Conservation (phyloP, 64 coral and sea anemone genomes). For the Actinia equina region DNA sequence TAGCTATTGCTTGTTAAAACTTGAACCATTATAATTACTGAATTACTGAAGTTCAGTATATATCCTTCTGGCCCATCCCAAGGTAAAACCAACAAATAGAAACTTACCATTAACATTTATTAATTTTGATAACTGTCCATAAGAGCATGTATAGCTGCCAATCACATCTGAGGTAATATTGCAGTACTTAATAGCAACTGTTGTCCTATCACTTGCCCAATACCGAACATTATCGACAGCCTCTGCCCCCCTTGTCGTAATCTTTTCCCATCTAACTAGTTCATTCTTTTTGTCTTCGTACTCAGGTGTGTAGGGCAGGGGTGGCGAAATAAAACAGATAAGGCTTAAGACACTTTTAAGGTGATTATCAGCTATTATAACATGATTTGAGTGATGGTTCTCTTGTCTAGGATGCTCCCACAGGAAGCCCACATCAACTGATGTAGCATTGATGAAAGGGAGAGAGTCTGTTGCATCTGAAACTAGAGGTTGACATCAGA, state of each 20-base stretch:
- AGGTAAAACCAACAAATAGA: too few relatives aligned
- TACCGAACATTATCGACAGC: constrained; percentile 28
- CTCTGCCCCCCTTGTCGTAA: neutral
- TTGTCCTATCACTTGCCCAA: constrained; percentile 42
- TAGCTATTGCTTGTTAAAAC: too few relatives aligned
- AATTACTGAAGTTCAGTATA: too few relatives aligned
- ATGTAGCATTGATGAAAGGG: constrained; percentile 28
- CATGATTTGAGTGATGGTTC: constrained; percentile 24
- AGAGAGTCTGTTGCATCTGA: neutral
- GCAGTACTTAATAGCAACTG: constrained; percentile 31
- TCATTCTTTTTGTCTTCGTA: constrained; percentile 34
- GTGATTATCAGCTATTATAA: constrained; percentile 28
- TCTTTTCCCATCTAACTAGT: constrained; percentile 39
- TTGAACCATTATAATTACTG: too few relatives aligned
- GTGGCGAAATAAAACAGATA: constrained; percentile 30
- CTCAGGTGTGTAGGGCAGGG: neutral
- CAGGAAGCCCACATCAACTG: constrained; percentile 48
- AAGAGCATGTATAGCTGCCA: constrained; percentile 43
- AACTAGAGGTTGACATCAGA: neutral
- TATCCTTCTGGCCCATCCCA: too few relatives aligned
- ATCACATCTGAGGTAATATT: constrained; percentile 30
- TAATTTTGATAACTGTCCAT: constrained; percentile 34
- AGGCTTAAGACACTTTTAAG: constrained; percentile 6
- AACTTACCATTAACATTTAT: constrained; percentile 40
- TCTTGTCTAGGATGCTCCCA: constrained; percentile 40